Evolutionary conservation across 1,140 invertebrate genomes (phyloP), one percentile per base, ranked within the genome.

Genomic region (roundworm (Caenorhabditis elegans)): DNA sequence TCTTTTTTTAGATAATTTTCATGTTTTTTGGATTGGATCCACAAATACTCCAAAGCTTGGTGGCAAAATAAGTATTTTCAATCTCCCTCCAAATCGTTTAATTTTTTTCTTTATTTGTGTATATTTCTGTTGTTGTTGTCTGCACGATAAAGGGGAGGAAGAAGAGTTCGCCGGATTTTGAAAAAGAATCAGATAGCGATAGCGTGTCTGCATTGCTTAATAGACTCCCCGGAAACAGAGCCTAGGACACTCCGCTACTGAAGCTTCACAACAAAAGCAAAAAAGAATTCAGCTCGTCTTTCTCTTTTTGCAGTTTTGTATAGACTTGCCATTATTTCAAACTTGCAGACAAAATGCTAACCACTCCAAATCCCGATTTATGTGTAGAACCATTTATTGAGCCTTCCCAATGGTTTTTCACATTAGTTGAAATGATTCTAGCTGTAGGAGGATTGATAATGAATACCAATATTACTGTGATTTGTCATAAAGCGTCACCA

Each of bases 141-240:
- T 13, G 26, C 26, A 34, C 3, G 60, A 8, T 8, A 43, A 70
- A 39, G 22, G 26, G 26, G 53, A 60, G n/a, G 24, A 55, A 39
- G 60, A 43, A 70, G 60, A 70, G 60, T 70, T 70, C 60, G 13
- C 19, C 34, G 31, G 34, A 70, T 70, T 70, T 70, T 26, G 60
- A 22, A 70, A 24, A 70, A 60, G 51, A 53, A 53, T 53, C 51
- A 60, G 60, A 70, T n/a, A 70, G 60, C 36, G 60, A 70, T 70
- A 70, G 60, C 60, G 60, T 70, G 60, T 39, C 60, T 70, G 60
- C 60, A 70, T 70, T 70, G 34, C 60, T 70, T 70, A 70, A 70
- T 70, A 70, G 60, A 70, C n/a, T 70, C 34, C 28, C 60, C 60
- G 60, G 60, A 70, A 70, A 39, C 60, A 70, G 34, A 43, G 34